These are phyloP conservation scores for Brassicogethes aeneus DNA, from an alignment of 2,888 invertebrate genomes.

Conservation along the genomic window DNA sequence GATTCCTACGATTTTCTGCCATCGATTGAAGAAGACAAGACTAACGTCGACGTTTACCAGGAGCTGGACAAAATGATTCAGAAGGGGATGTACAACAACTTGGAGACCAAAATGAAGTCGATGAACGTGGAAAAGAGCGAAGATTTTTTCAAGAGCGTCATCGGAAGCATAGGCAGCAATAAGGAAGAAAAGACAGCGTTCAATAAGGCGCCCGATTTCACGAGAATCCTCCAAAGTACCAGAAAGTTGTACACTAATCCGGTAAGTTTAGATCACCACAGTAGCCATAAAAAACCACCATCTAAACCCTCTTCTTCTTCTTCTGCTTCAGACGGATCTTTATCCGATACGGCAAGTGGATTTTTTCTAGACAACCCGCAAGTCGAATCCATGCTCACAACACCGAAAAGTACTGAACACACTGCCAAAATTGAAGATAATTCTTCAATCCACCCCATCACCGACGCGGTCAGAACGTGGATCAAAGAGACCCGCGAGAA, in stretches of 20 bases:
- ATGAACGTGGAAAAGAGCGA: constrained; percentile 30
- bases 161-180: constrained; percentile 20
- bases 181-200: constrained; percentile 16
- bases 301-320: constrained; percentile 9
- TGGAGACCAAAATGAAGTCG: constrained; percentile 36
- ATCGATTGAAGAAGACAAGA: constrained; percentile 28
- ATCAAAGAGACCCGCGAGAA: constrained; percentile 40
- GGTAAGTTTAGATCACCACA: constrained; percentile 24
- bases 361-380: constrained; percentile 26
- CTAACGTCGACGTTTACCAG: constrained; percentile 37
- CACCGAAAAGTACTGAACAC: not conserved
- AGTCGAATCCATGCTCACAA: not conserved
- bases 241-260: constrained; percentile 18
- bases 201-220: constrained; percentile 28
- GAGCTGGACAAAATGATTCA: constrained; percentile 39
- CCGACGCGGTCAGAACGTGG: constrained; percentile 53
- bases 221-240: constrained; percentile 22
- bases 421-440: too few relatives aligned
- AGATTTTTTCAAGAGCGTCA: constrained; percentile 33
- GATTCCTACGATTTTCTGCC: constrained; percentile 32
- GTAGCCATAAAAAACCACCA: constrained; percentile 7
- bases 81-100: constrained; percentile 35
- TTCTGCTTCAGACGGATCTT: constrained; percentile 5
- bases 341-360: constrained; percentile 11
- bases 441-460: constrained; percentile 49